Conservation (phyloP, 2,888 invertebrate species). For the Cheilosia soror region DNA sequence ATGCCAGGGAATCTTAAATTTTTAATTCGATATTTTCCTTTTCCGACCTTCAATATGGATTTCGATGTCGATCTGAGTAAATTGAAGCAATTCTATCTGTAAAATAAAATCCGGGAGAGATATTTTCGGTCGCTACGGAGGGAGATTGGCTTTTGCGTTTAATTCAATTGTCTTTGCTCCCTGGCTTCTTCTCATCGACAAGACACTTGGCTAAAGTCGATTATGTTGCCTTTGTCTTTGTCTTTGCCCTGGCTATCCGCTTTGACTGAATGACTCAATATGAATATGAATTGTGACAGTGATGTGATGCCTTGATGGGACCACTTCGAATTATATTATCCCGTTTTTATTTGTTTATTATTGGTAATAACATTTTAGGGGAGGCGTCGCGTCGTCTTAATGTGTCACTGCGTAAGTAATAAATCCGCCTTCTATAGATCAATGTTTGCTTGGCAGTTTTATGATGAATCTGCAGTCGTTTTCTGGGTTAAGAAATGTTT, state of each 20-base stretch:
- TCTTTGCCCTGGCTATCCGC: not conserved
- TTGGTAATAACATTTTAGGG: constrained; percentile 42
- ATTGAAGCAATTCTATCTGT: constrained; percentile 15
- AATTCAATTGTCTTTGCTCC: constrained; percentile 31
- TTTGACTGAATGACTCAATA: constrained; percentile 5
- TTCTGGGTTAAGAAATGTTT: not conserved
- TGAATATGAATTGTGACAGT: constrained; percentile 52
- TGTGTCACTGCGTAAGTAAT: constrained; percentile 40
- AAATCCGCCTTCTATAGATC: constrained; percentile 35
- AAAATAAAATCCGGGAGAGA: constrained; percentile 12
- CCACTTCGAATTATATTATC: constrained; percentile 49
- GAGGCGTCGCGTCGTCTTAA: constrained; percentile 22
- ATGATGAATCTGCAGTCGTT: constrained; percentile 34
- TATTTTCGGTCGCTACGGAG: constrained; percentile 5
- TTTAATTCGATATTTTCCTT: constrained; percentile 46
- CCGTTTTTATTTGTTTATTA: constrained; percentile 42
- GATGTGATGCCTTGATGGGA: constrained; percentile 34
- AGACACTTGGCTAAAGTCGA: constrained; percentile 4
- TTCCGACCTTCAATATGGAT: constrained; percentile 21
- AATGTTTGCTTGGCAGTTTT: constrained; percentile 26
- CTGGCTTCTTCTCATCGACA: not conserved
- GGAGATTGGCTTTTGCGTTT: constrained; percentile 11
- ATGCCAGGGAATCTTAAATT: constrained; percentile 23
- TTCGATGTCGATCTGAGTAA: not conserved
- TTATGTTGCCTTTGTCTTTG: not conserved